phyloP scores from a whole-genome alignment of 1,140 invertebrate species.

The Cataglyphis hispanica region DNA sequence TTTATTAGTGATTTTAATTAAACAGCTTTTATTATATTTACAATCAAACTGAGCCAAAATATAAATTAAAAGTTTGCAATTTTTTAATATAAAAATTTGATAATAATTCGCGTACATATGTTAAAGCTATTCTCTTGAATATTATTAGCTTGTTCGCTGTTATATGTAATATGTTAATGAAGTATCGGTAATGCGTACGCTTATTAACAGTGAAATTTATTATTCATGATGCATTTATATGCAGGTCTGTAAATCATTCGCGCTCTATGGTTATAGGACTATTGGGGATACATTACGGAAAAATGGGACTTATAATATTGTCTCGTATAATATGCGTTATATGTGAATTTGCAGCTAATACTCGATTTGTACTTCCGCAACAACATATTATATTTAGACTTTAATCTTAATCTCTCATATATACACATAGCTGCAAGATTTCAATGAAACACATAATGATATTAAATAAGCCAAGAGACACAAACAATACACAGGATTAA shows the following conservation, averaged over 20 bases:
- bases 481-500: background rate
- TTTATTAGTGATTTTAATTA: background rate
- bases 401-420: conserved; percentile 12
- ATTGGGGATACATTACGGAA: conserved; percentile 19
- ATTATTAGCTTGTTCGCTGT: conserved; percentile 22
- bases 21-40: background rate
- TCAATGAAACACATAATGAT: background rate
- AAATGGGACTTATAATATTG: conserved; percentile 35
- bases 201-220: conserved; percentile 46
- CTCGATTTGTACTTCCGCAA: conserved; percentile 37
- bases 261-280: background rate
- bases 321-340: conserved; percentile 20
- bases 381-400: conserved; percentile 6
- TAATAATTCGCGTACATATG: background rate
- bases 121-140: background rate
- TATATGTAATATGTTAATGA: conserved; percentile 28
- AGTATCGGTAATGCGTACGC: conserved; percentile 11
- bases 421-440: background rate
- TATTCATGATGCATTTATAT: conserved; percentile 44
- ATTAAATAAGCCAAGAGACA: background rate
- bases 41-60: background rate
- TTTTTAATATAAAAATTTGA: background rate
- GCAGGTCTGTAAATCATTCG: conserved; percentile 42
- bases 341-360: conserved; percentile 34
- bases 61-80: background rate